phyloP scores from a whole-genome alignment of 2,888 invertebrate species.

The Zygothrica quintamaculata region DNA sequence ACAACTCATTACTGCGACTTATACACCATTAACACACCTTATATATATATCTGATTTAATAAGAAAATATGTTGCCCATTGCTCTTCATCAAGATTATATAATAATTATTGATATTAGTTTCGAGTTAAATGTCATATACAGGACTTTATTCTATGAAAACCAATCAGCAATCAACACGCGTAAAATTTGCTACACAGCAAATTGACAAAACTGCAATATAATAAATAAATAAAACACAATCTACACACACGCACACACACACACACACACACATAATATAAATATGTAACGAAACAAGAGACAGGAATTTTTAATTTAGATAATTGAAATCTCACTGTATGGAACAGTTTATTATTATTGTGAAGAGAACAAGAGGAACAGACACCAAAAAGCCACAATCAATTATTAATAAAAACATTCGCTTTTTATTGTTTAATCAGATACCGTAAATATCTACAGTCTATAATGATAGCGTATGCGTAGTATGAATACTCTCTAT shows the following conservation, averaged over 20 bases:
- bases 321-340: constrained; percentile 65
- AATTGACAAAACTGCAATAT: constrained; percentile 65
- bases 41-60: too few species aligned
- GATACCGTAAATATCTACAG: constrained; percentile 36
- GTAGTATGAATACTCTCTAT: too few species aligned
- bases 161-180: constrained; percentile 65
- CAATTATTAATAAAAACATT: constrained; percentile 56
- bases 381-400: constrained; percentile 12
- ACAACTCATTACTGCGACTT: too few species aligned
- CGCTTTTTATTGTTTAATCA: constrained; percentile 55
- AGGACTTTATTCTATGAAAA: too few species aligned
- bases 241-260: constrained; percentile 8
- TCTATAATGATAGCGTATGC: constrained; percentile 4
- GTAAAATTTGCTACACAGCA: constrained; percentile 56
- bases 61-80: too few species aligned
- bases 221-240: constrained; percentile 50
- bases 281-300: constrained; percentile 48
- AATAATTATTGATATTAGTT: too few species aligned
- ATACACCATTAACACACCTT: too few species aligned
- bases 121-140: too few species aligned
- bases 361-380: constrained; percentile 18
- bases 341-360: constrained; percentile 41
- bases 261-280: constrained; percentile 25
- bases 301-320: constrained; percentile 74
- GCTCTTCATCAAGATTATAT: too few species aligned